A percentile compares a stretch with the other conserved stretches of the same genome.
phyloP scores from a whole-genome alignment of 1,140 invertebrate genomes.

The Phortica variegata region DNA sequence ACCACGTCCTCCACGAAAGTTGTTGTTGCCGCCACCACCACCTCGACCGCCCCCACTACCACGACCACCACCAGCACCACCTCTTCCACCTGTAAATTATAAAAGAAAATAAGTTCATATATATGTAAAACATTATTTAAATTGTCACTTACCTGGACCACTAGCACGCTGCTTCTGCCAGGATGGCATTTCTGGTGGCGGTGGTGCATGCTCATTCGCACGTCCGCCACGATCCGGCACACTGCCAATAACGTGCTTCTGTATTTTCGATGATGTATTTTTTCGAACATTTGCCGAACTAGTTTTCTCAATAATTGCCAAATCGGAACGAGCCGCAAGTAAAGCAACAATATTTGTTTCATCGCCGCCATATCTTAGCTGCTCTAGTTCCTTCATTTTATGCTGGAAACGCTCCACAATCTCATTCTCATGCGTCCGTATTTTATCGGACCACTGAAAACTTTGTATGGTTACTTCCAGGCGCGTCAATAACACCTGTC shows the following conservation, averaged over 20 bases:
- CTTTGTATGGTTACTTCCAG: constrained; percentile 94
- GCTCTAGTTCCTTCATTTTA: constrained; percentile 65
- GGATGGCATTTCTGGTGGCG: constrained; percentile 93
- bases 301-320: constrained; percentile 85
- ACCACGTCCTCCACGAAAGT: constrained; percentile 1
- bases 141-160: constrained; percentile 31
- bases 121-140: too few relatives aligned
- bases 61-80: constrained; percentile 26
- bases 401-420: constrained; percentile 71
- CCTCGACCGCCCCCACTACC: constrained; percentile 26
- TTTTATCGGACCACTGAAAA: constrained; percentile 88
- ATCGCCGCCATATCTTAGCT: constrained; percentile 59
- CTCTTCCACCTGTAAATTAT: constrained; percentile 21
- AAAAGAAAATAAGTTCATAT: too few relatives aligned
- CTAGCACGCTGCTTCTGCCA: constrained; percentile 66
- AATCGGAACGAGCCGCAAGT: constrained; percentile 77
- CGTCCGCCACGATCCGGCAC: constrained; percentile 88
- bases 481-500: constrained; percentile 86
- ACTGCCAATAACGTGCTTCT: constrained; percentile 83
- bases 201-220: constrained; percentile 83
- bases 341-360: constrained; percentile 70
- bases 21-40: constrained; percentile 24
- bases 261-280: constrained; percentile 78
- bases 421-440: constrained; percentile 71
- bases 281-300: constrained; percentile 76